Conservation (phyloP, 2,888 invertebrate genomes). For the Stenoptilia bipunctidactyla region DNA sequence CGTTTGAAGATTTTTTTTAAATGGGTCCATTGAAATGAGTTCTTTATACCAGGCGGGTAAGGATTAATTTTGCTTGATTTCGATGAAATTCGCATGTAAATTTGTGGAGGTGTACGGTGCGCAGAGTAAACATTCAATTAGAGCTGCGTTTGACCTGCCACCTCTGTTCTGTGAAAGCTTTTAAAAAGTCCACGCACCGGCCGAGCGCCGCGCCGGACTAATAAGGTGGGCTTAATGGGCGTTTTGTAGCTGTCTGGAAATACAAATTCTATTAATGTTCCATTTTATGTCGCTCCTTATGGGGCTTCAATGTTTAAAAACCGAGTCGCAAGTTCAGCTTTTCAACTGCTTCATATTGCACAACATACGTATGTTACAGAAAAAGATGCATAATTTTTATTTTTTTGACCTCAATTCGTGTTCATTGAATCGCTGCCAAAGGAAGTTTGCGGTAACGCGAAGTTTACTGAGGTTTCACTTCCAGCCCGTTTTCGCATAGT, state of each 20-base stretch:
- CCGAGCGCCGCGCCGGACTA: slow-evolving; percentile 12
- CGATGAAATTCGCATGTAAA: slow-evolving; percentile 18
- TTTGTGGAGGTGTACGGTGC: slow-evolving; percentile 14
- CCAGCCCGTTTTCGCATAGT: slow-evolving; percentile 16
- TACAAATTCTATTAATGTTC: slow-evolving; percentile 3
- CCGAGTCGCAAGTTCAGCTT: not conserved
- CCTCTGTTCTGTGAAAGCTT: slow-evolving; percentile 17
- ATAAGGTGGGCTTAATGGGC: slow-evolving; percentile 21
- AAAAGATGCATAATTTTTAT: too few species aligned
- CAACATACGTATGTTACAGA: too few species aligned
- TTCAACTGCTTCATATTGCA: not conserved
- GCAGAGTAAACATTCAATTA: slow-evolving; percentile 31
- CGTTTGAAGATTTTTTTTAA: slow-evolving; percentile 12
- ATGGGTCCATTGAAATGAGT: slow-evolving; percentile 7
- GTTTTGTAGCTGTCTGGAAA: slow-evolving; percentile 8
- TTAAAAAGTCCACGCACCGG: slow-evolving; percentile 15
- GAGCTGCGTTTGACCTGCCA: slow-evolving; percentile 18
- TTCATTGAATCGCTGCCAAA: not conserved
- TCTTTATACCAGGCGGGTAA: slow-evolving; percentile 14
- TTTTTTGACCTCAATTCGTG: not conserved
- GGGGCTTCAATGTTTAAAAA: not conserved
- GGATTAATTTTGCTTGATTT: slow-evolving; percentile 14
- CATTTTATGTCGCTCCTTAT: not conserved
- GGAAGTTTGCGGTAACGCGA: not conserved
- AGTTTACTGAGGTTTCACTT: not conserved